phyloP scores from a whole-genome alignment of 2,797 vertebrate genomes.

The Dendrocincla tyrannina region DNA sequence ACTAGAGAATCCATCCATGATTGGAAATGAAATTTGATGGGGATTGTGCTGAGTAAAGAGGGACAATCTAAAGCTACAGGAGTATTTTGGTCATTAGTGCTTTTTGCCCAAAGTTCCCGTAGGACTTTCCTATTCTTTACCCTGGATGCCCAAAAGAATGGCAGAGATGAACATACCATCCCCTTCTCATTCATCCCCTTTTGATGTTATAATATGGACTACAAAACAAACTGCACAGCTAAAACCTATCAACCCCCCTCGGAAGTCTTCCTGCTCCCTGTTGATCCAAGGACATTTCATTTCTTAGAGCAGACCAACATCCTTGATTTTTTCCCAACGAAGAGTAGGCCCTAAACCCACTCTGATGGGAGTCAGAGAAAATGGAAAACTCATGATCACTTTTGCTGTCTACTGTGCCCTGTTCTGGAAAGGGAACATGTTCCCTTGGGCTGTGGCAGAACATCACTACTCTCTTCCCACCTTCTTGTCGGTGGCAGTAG shows the following conservation, averaged over 20 bases:
- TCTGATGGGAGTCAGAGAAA: neutral
- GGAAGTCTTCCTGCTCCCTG: neutral
- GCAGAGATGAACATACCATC: neutral
- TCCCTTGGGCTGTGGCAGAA: neutral
- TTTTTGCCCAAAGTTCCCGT: neutral
- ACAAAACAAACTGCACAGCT: neutral
- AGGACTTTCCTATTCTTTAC: neutral
- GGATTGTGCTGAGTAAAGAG: neutral
- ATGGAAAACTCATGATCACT: neutral
- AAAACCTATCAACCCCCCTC: neutral
- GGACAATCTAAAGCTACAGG: neutral
- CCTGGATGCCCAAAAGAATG: neutral
- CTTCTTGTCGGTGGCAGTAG: neutral
- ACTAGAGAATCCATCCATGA: neutral
- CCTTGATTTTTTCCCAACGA: rapidly evolving
- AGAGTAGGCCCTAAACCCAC: neutral
- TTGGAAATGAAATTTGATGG: neutral
- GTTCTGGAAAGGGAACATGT: neutral
- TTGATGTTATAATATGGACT: no score
- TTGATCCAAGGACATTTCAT: neutral
- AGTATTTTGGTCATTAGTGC: neutral
- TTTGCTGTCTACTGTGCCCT: neutral
- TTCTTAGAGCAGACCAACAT: neutral
- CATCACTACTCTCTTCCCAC: neutral
- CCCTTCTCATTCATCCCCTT: neutral